Conservation (phyloP, 2,797 vertebrate genomes). For the Sandelia bainsii region DNA sequence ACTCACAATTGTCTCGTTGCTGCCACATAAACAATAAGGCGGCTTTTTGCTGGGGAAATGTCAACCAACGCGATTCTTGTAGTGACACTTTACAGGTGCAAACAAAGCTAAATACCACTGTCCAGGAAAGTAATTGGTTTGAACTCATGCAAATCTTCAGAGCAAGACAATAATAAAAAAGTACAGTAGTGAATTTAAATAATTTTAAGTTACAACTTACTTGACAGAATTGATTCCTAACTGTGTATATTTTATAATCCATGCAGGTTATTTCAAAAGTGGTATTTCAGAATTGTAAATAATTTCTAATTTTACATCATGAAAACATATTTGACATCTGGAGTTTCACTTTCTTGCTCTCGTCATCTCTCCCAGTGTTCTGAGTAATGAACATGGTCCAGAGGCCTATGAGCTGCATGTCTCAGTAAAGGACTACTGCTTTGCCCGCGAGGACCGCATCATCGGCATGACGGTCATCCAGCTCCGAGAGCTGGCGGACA, state of each 20-base stretch:
- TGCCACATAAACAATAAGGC: slow-evolving; percentile 34
- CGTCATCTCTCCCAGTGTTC: slow-evolving; percentile 81
- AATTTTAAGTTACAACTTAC: not conserved
- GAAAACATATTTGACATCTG: slow-evolving; percentile 11
- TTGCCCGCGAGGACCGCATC: slow-evolving; percentile 94
- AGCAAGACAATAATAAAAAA: not conserved
- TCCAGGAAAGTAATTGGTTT: slow-evolving; percentile 24
- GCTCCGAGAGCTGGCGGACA: slow-evolving; percentile 88
- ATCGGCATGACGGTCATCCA: slow-evolving; percentile 96
- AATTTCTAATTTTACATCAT: not conserved
- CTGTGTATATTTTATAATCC: not conserved
- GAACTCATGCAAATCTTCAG: slow-evolving; percentile 5
- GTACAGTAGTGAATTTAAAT: not conserved
- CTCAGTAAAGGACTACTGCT: slow-evolving; percentile 98
- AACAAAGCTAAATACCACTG: slow-evolving; percentile 50
- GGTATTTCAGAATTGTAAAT: not conserved
- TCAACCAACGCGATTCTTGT: slow-evolving; percentile 30
- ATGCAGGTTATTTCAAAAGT: not conserved
- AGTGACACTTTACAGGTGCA: slow-evolving; percentile 31
- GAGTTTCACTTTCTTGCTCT: slow-evolving; percentile 26
- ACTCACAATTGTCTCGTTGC: slow-evolving; percentile 48
- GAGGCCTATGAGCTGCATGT: slow-evolving; percentile 94
- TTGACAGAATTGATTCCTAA: not conserved
- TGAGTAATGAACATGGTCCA: slow-evolving; percentile 92
- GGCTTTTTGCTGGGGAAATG: slow-evolving; percentile 28